Base-by-base conservation (phyloP, 1,140 invertebrate genomes). In the Teleogryllus occipitalis region DNA sequence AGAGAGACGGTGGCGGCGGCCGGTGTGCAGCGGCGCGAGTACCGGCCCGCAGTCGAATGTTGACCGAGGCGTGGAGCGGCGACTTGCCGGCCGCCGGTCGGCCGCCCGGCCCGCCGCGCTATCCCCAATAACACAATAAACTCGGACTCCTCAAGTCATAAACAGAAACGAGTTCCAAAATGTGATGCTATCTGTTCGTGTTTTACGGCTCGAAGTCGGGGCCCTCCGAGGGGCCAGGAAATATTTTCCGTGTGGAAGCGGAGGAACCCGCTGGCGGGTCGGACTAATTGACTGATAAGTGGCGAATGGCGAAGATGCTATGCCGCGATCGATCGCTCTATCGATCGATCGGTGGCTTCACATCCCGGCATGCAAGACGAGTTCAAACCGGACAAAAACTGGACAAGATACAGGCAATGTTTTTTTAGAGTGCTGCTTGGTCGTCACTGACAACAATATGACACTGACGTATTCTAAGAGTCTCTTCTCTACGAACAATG, bases 181-280 rank as follows among this genome's bases (percentile, higher is more conserved):
- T 65, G 54, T 65, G 54, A 65, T 65, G 54, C 54, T 65, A 65
- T 65, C 54, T 65, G 54, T 65, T 65, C 54, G 54, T 65, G 54
- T 65, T 65, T 65, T 65, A 65, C 54, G 54, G 54, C 54, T 65
- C 18, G 10, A 18, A 65, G 18, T 10, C 54, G 18, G 27, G 54
- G 10, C 54, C 18, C 54, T 65, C 54, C 1, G 54, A 65, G 18
- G 54, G 54, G 54, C 54, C 54, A 14, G 54, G 54, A 65, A 65
- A 65, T 65, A 65, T 65, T 65, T 65, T 65, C 54, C 10, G 54
- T 65, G 10, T 10, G 54, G 54, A 65, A 65, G 54, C 18, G 54
- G 54, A 65, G 18, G 54, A 65, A 65, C 10, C 18, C 18, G 54
- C 54, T 65, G 10, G 54, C 18, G 18, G 54, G 10, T 18, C 54